A percentile compares a stretch with the other conserved stretches of the same genome.
Evolutionary conservation across 2,113 vertebrate species (phyloP).

Genomic region (Electrona antarctica): DNA sequence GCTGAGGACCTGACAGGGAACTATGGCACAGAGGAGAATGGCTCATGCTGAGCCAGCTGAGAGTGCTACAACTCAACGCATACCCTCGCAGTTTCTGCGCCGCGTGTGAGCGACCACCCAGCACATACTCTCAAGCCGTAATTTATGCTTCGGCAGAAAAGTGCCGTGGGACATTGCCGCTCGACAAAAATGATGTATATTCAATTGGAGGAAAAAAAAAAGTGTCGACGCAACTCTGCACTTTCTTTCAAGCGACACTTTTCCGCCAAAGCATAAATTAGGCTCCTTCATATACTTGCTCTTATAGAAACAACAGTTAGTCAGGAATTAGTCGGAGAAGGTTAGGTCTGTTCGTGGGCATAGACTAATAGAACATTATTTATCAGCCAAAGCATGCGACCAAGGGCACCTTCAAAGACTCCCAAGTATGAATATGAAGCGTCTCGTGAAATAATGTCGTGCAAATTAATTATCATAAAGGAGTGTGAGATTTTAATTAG

Average conservation of each 20-base stretch:
- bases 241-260: too few species aligned
- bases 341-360: neutral
- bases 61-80: slow-evolving; percentile 53
- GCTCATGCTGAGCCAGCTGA: slow-evolving; percentile 55
- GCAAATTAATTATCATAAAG: slow-evolving; percentile 32
- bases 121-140: slow-evolving; percentile 13
- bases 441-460: slow-evolving; percentile 1
- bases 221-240: too few species aligned
- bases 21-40: slow-evolving; percentile 54
- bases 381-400: slow-evolving; percentile 5
- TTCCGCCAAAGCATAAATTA: too few species aligned
- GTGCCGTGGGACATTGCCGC: too few species aligned
- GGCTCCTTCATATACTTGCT: neutral
- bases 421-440: neutral
- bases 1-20: slow-evolving; percentile 66
- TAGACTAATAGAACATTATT: neutral
- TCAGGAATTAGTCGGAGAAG: slow-evolving; percentile 4
- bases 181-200: too few species aligned
- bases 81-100: slow-evolving; percentile 8
- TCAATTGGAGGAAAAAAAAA: too few species aligned
- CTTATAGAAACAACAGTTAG: neutral
- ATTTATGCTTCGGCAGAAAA: too few species aligned
- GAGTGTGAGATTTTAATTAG: slow-evolving; percentile 40
- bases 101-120: slow-evolving; percentile 24
- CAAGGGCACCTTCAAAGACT: slow-evolving; percentile 8